A percentile compares a stretch with the other conserved stretches of the same genome.
Evolutionary conservation across 2,113 vertebrate genomes (phyloP).

Genomic region (Rhinopithecus roxellana): DNA sequence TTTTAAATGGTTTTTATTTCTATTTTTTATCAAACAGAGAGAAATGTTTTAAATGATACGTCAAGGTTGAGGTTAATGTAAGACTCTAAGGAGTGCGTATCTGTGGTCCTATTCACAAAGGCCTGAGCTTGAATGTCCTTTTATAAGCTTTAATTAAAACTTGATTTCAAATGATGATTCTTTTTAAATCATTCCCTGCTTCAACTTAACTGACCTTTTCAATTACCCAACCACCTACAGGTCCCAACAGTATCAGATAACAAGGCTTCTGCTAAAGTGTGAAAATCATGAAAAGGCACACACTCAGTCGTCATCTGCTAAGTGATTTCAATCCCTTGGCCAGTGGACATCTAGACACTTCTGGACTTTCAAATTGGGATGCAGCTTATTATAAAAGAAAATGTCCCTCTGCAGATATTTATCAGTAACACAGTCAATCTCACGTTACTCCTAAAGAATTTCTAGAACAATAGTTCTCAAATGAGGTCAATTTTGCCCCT

Average conservation of each 20-base stretch:
- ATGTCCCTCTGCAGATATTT: not conserved
- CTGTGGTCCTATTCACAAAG: not conserved
- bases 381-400: not conserved
- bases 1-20: no score
- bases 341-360: conserved; percentile 24
- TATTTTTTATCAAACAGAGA: not conserved
- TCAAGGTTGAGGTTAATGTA: not conserved
- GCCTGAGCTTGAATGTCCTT: not conserved
- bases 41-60: not conserved
- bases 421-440: not conserved
- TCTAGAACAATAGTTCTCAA: not conserved
- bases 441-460: not conserved
- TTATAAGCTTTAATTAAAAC: conserved; percentile 15
- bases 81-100: not conserved
- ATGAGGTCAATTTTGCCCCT: not conserved
- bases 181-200: conserved; percentile 5
- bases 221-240: not conserved
- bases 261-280: not conserved
- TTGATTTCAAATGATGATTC: conserved; percentile 24
- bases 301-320: conserved; percentile 5
- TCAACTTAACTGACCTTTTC: conserved; percentile 50
- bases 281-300: conserved; percentile 30
- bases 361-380: conserved; percentile 30
- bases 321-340: not conserved
- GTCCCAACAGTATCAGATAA: conserved; percentile 41